Base-by-base conservation (phyloP, 1,140 invertebrate genomes). In the Neodiprion pinetum region DNA sequence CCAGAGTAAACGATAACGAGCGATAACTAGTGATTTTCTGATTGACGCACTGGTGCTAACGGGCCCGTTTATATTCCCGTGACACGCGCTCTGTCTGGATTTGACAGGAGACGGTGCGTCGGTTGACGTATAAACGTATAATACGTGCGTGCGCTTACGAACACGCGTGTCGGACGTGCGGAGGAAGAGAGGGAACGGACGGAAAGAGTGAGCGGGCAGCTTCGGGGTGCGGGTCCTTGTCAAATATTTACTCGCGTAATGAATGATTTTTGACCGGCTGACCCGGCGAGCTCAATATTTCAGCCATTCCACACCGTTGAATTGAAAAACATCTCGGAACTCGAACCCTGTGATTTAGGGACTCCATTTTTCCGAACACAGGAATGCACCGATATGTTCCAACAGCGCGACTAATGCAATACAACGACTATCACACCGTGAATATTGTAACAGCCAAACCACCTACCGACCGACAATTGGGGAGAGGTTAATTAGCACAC, bases 11-110 rank as follows among this genome's bases (percentile, higher is more conserved):
- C 53, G 53, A 61, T 61, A 61, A 61, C 53, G 53, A 61, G n/a
- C 53, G 53, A 61, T 61, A 61, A 61, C 53, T 61, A 61, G 53
- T 61, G 53, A 61, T 61, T 61, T 61, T 61, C 53, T 61, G 53
- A 61, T 61, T 61, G 53, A 61, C 53, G 53, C 53, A 61, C 53
- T 12, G 53, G 53, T 61, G 53, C 53, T 61, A 61, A 61, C 53
- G 53, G 53, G n/a, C 53, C 53, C 53, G 53, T 61, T 61, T 61
- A 61, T 61, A 11, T 17, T 9, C 53, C 53, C 3, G 53, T 61
- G 53, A 61, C 53, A 61, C 53, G 53, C 53, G 53, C n/a, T 61
- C 5, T 4, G n/a, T 61, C 11, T 61, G 53, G 53, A 61, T 61
- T 12, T 61, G 53, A 61, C 53, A 61, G 53, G 11, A 7, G 53